Evolutionary conservation across 2,888 invertebrate species (phyloP).

Genomic region (Apamea sordens): DNA sequence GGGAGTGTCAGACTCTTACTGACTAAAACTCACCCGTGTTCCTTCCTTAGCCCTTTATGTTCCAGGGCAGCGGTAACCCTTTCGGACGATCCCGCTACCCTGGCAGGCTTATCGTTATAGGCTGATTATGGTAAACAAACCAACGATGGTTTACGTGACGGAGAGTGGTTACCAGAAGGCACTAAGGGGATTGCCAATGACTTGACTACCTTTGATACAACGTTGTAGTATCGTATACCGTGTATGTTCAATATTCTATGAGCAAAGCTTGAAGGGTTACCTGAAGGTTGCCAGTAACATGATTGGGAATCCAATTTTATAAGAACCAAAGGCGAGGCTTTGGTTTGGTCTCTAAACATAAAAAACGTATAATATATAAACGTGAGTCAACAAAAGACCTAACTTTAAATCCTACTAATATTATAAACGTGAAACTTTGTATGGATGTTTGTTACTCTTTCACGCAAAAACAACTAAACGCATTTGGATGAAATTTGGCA

Average conservation of each 20-base stretch:
- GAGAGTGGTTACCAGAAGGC: background rate
- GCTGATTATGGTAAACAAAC: background rate
- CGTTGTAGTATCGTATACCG: background rate
- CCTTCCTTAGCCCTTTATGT: too few relatives aligned
- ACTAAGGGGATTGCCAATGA: background rate
- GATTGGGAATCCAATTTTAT: background rate
- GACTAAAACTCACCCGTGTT: too few relatives aligned
- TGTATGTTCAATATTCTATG: background rate
- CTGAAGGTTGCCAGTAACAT: background rate
- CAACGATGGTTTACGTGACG: background rate
- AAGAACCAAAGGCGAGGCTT: too few relatives aligned
- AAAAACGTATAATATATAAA: background rate
- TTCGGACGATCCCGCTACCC: too few relatives aligned
- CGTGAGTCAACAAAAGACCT: background rate
- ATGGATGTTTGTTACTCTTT: too few relatives aligned
- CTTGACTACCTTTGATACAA: background rate
- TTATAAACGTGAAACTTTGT: too few relatives aligned
- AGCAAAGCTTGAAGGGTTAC: background rate
- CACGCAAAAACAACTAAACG: too few relatives aligned
- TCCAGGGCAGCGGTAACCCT: too few relatives aligned
- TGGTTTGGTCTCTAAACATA: background rate
- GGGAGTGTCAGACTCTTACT: too few relatives aligned
- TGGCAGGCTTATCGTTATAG: too few relatives aligned
- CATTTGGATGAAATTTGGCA: too few relatives aligned
- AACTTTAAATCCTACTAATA: too few relatives aligned